These are phyloP conservation scores for Stichopus horrens DNA, from an alignment of 53 echinoderm and acorn worm species.

Conservation along the genomic window DNA sequence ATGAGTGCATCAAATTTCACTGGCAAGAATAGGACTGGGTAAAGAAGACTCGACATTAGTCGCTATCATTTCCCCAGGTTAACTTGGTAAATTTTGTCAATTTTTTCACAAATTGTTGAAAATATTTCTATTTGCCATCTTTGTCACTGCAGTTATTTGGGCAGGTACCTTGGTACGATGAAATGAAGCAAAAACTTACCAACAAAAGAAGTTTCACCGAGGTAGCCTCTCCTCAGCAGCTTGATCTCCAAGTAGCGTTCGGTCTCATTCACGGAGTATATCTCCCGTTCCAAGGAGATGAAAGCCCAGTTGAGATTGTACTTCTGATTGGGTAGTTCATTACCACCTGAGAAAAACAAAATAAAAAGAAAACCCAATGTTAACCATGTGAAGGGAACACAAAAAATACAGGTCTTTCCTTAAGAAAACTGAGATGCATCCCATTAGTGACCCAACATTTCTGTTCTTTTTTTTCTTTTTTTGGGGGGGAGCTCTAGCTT, in stretches of 20 bases:
- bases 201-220: conserved; percentile 98
- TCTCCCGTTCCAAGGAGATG: conserved; percentile 96
- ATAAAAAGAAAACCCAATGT: background rate
- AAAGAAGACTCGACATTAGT: too few species aligned
- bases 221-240: conserved; percentile 89
- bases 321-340: conserved; percentile 86
- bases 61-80: too few species aligned
- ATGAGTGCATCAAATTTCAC: too few species aligned
- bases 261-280: conserved; percentile 97
- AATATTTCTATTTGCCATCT: background rate
- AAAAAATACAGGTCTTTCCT: too few species aligned
- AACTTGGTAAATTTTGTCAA: background rate
- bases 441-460: too few species aligned
- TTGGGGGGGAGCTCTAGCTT: too few species aligned
- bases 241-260: conserved; percentile 69
- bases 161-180: background rate
- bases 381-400: too few species aligned
- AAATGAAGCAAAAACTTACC: conserved; percentile 57
- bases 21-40: too few species aligned
- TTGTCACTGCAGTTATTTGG: background rate
- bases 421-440: too few species aligned
- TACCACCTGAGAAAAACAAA: conserved; percentile 70
- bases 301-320: conserved; percentile 99
- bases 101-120: background rate
- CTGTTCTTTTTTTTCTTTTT: too few species aligned